Evolutionary conservation across 2,888 invertebrate genomes (phyloP), one percentile per base, ranked within the genome.

Genomic region (Dryomyza anilis): DNA sequence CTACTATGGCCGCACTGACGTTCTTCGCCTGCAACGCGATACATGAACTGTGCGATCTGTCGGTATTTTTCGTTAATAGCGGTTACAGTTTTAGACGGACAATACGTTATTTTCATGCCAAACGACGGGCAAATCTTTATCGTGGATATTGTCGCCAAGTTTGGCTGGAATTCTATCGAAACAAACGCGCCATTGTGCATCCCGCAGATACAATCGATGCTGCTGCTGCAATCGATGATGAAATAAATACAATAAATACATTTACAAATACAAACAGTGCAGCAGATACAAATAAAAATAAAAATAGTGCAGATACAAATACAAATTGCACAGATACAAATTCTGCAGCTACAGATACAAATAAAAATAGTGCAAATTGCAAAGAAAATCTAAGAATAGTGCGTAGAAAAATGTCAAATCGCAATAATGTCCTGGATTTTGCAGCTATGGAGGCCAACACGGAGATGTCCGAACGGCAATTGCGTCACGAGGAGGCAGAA

Each of bases 1-100:
- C 33, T 45, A 62, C 10, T 63, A 83, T 83, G 83, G 82, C 81
- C 68, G 81, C 83, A 74, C 70, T 83, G 71, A 71, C 76, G 63
- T 73, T 77, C 68, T 73, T 77, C 67, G 72, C 73, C 64, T 74
- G 70, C 69, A 74, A 73, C 74, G 71, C 76, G 48, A 62, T 79
- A 65, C 73, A 76, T 64, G 77, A 82, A 68, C 67, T 82, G 25
- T 76, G 70, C 69, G 75, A 75, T 67, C 71, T 83, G 60, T 74
- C 77, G 65, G 71, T 76, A 77, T 78, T 79, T 64, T 78, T 78
- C 66, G 70, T 76, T 69, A 73, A 69, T 16, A 81, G 76, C 67
- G 75, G 76, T 57, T 81, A 76, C 59, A 74, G 78, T 64, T 69
- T 77, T 5, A 64, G 60, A 14, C 73, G 74, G 64, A 80, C 76